These are phyloP conservation scores for Stomatorhinus ivindoensis DNA, from an alignment of 2,113 vertebrate species.

Conservation along the genomic window DNA sequence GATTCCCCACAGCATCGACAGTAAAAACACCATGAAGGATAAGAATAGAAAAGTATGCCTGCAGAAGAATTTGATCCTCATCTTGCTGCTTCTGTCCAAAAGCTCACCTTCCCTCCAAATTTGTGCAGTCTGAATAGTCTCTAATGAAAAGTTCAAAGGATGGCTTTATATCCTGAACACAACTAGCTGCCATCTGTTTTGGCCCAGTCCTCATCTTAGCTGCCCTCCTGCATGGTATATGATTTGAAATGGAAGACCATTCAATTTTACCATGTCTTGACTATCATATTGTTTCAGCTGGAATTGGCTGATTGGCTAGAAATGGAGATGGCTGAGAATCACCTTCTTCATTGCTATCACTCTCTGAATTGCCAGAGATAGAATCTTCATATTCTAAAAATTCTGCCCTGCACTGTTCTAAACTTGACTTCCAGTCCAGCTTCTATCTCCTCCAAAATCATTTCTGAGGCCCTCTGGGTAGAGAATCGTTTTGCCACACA, in stretches of 20 bases:
- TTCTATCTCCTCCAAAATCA: background rate
- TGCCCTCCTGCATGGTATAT: background rate
- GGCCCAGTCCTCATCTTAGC: background rate
- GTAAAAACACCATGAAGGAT: background rate
- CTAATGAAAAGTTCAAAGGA: background rate
- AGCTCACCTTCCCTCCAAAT: background rate
- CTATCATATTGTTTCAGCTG: background rate
- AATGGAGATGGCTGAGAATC: background rate
- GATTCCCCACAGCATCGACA: background rate
- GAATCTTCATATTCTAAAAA: background rate
- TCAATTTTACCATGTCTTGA: background rate
- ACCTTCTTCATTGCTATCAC: background rate
- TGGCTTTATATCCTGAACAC: background rate
- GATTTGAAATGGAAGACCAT: background rate
- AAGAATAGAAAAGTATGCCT: background rate
- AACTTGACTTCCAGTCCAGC: background rate
- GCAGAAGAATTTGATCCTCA: background rate
- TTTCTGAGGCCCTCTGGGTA: background rate
- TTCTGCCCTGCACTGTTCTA: background rate
- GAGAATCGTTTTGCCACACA: background rate
- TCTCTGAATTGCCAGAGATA: background rate
- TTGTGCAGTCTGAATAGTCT: background rate
- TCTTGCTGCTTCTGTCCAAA: background rate
- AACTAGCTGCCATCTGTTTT: background rate
- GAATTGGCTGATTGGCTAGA: background rate